Evolutionary conservation across 2,888 invertebrate genomes (phyloP).

Genomic region (Metellina segmentata): DNA sequence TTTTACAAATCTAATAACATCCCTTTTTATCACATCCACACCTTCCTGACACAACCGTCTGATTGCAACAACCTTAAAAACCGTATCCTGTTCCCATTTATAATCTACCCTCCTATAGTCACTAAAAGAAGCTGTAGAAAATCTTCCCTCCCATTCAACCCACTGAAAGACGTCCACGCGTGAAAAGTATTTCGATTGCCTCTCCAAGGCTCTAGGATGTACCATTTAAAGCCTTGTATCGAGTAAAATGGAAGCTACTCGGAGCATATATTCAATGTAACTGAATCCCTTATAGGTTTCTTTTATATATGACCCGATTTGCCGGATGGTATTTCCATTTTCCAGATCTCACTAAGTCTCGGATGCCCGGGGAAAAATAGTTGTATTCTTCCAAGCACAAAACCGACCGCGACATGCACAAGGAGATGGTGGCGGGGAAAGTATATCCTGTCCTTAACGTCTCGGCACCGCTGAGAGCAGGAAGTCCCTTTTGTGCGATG

Average conservation of each 20-base stretch:
- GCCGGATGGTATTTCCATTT: not conserved
- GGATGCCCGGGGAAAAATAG: not conserved
- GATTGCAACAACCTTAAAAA: too few species aligned
- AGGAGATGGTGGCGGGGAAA: not conserved
- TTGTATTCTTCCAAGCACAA: not conserved
- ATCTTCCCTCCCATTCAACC: not conserved
- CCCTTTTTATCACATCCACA: too few species aligned
- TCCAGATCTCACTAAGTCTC: not conserved
- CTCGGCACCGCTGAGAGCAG: not conserved
- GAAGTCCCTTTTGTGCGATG: constrained; percentile 29
- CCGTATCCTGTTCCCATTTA: not conserved
- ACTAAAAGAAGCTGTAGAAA: not conserved
- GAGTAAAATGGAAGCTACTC: not conserved
- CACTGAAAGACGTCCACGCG: not conserved
- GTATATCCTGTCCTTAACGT: constrained; percentile 3
- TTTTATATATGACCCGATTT: constrained; percentile 1
- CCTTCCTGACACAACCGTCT: too few species aligned
- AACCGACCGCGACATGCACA: not conserved
- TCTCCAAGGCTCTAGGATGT: not conserved
- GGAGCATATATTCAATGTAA: not conserved
- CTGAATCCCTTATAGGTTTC: not conserved
- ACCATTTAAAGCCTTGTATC: not conserved
- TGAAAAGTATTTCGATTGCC: constrained; percentile 26
- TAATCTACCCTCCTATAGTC: not conserved
- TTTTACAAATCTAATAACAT: too few species aligned